Evolutionary conservation across 2,888 invertebrate genomes (phyloP).

Genomic region (Sesia bembeciformis): DNA sequence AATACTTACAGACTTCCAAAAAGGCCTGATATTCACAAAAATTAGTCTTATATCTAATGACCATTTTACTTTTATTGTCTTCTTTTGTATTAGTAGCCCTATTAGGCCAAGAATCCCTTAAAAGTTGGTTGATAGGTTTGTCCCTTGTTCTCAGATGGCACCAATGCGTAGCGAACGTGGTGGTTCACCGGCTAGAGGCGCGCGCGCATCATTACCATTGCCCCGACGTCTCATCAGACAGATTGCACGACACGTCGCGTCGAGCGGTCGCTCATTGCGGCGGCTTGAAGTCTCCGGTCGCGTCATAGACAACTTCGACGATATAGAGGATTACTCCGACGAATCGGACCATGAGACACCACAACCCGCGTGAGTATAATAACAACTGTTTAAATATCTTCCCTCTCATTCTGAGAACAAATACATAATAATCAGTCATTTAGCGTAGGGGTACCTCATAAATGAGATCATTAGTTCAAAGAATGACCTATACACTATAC

Average conservation of each 20-base stretch:
- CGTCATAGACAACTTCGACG: slow-evolving; percentile 69
- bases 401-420: too few species aligned
- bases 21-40: too few species aligned
- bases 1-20: too few species aligned
- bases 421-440: too few species aligned
- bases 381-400: too few species aligned
- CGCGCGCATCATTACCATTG: slow-evolving; percentile 66
- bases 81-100: too few species aligned
- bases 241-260: slow-evolving; percentile 67
- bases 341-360: slow-evolving; percentile 58
- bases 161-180: slow-evolving; percentile 69
- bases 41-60: too few species aligned
- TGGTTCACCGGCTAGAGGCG: slow-evolving; percentile 60
- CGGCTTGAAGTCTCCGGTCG: slow-evolving; percentile 66
- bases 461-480: too few species aligned
- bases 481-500: too few species aligned
- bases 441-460: too few species aligned
- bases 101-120: too few species aligned
- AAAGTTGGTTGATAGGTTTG: not conserved
- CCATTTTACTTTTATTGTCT: too few species aligned
- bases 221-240: slow-evolving; percentile 64
- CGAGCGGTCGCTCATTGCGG: slow-evolving; percentile 64
- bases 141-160: slow-evolving; percentile 45
- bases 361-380: slow-evolving; percentile 51
- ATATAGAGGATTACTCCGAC: slow-evolving; percentile 56